Conservation (phyloP, 1,140 invertebrate genomes). For the Euwallacea similis region DNA sequence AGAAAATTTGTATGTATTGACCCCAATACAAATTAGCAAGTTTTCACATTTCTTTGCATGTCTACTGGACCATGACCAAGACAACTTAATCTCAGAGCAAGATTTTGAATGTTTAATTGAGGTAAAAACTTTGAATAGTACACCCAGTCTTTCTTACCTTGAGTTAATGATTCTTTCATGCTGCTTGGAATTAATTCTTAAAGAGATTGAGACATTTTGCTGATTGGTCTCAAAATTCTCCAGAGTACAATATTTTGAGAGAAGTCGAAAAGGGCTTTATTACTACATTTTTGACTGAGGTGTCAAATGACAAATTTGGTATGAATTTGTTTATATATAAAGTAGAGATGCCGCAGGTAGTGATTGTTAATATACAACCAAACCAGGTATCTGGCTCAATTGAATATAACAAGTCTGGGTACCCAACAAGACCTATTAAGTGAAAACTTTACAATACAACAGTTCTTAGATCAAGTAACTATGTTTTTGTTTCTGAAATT, state of each 20-base stretch:
- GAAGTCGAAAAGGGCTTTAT: conserved; percentile 70
- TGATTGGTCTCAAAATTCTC: conserved; percentile 70
- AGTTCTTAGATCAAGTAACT: no score
- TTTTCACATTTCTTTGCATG: conserved; percentile 69
- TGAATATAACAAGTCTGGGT: no score
- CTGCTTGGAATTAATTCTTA: conserved; percentile 42
- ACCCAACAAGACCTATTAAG: no score
- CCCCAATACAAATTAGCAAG: conserved; percentile 67
- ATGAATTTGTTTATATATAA: conserved; percentile 31
- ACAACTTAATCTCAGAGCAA: conserved; percentile 68
- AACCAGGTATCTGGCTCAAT: no score
- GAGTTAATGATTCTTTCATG: conserved; percentile 39
- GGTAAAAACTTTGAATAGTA: conserved; percentile 53
- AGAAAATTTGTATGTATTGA: conserved; percentile 59
- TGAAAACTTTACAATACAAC: no score
- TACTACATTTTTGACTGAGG: conserved; percentile 63
- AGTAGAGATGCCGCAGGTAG: conserved; percentile 10
- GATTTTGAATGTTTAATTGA: conserved; percentile 71
- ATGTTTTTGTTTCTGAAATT: no score
- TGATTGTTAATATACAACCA: no score
- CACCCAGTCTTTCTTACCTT: neutral
- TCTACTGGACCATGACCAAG: conserved; percentile 68
- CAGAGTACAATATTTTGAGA: conserved; percentile 68
- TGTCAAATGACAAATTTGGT: conserved; percentile 51
- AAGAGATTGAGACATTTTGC: conserved; percentile 72